Evolutionary conservation across 2,888 invertebrate species (phyloP).

Genomic region (Poecilobothrus nobilitatus): DNA sequence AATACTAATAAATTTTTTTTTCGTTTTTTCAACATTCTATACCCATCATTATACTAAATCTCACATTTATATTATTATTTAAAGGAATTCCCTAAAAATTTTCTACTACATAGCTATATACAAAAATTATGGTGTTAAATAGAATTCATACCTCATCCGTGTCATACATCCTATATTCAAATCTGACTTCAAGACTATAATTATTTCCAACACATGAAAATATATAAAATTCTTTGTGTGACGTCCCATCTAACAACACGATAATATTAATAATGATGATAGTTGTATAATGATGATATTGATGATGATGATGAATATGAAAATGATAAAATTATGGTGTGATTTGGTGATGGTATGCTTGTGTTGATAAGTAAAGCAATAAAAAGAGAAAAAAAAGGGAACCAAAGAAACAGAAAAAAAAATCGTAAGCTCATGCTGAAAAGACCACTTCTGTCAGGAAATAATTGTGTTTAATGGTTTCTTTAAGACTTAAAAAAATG

Average conservation of each 20-base stretch:
- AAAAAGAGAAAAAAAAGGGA: background rate
- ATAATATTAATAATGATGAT: background rate
- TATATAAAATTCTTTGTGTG: background rate
- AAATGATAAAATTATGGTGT: background rate
- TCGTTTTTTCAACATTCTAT: too few relatives aligned
- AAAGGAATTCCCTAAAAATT: too few relatives aligned
- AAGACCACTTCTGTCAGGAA: slow-evolving; percentile 2
- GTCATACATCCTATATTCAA: too few relatives aligned
- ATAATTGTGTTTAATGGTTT: slow-evolving; percentile 6
- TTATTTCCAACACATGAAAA: background rate
- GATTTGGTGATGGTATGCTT: background rate
- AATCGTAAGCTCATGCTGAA: background rate
- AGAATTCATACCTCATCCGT: background rate
- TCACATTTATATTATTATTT: too few relatives aligned
- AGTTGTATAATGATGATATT: background rate
- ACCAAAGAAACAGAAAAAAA: background rate
- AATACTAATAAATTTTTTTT: too few relatives aligned
- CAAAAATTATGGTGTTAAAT: background rate
- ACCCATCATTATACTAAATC: too few relatives aligned
- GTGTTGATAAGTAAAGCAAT: background rate
- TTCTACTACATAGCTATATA: too few relatives aligned
- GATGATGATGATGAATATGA: background rate
- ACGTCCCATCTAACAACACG: too few relatives aligned
- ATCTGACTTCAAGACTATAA: background rate
- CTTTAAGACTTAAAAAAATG: slow-evolving; percentile 1